Evolutionary conservation across 1,140 invertebrate species (phyloP), one percentile per base, ranked within the genome.

Genomic region (Drosophila yakuba): DNA sequence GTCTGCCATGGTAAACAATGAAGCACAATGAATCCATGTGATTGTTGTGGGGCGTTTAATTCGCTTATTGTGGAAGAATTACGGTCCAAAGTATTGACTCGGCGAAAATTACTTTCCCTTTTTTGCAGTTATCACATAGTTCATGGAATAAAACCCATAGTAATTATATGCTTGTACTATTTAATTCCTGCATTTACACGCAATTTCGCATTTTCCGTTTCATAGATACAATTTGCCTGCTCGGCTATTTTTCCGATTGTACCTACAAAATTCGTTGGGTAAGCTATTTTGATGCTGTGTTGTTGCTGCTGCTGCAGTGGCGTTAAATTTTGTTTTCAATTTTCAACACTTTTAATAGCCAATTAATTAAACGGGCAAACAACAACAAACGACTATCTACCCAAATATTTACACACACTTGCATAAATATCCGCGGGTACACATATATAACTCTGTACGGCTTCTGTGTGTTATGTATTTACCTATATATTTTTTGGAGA

Each of bases 331-430:
- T 80, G 64, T 89, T 83, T 89, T 88, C 79, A 86, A 86, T 86
- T 88, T 86, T 86, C 76, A 88, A 83, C 84, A 88, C 84, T 89
- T 88, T 88, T 88, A 89, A 89, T 89, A 67, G 83, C 45, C 84
- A 88, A 89, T 88, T 88, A 88, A 89, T 89, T 88, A 88, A 89
- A 64, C 57, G 60, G 66, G 44, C 80, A 83, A 83, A 80, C 60
- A 82, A 68, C 66, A 82, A 68, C 79, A 89, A 69, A 67, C 51
- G 44, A 72, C 43, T 50, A 64, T 54, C 32, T n/a, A 51, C 20
- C 43, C 48, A 76, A 67, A 76, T 50, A 52, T 74, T 61, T 54
- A 55, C 51, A 54, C 20, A 39, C 14, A 52, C 51, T 25, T 23
- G 43, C 68, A 43, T 64, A 58, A 32, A 45, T 55, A 56, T 32